Percentiles rank a stretch among this genome's conserved stretches.
These are phyloP conservation scores for Hypena proboscidalis DNA, from an alignment of 2,888 invertebrate species.

Conservation along the genomic window DNA sequence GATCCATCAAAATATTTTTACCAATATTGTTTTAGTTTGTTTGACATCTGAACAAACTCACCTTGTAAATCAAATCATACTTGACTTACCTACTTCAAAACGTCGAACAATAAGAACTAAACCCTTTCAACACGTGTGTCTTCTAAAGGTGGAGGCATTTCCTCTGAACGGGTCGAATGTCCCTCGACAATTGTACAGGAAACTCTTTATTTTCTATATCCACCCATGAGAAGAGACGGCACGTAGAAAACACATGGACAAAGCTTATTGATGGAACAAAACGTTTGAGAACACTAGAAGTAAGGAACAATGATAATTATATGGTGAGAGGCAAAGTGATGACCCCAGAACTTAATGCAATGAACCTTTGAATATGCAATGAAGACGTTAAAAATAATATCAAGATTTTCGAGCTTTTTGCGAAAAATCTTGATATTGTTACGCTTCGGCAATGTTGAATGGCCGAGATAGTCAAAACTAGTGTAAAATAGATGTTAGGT, in stretches of 20 bases:
- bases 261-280: constrained; percentile 9
- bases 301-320: constrained; percentile 38
- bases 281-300: constrained; percentile 25
- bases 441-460: too few relatives aligned
- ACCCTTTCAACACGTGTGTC: constrained; percentile 73
- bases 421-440: too few relatives aligned
- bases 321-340: constrained; percentile 9
- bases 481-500: too few relatives aligned
- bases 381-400: too few relatives aligned
- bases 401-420: too few relatives aligned
- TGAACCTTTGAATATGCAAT: too few relatives aligned
- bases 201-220: constrained; percentile 76
- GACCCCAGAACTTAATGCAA: constrained; percentile 3
- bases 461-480: too few relatives aligned
- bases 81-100: constrained; percentile 21
- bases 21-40: too few relatives aligned
- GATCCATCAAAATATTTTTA: too few relatives aligned
- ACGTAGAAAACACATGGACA: constrained; percentile 57
- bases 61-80: constrained; percentile 33
- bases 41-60: background rate
- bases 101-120: constrained; percentile 36
- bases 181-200: constrained; percentile 75
- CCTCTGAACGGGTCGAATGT: constrained; percentile 60
- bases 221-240: constrained; percentile 55
- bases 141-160: constrained; percentile 60